phyloP scores from a whole-genome alignment of 2,113 vertebrate species.

The Varanus komodoensis region DNA sequence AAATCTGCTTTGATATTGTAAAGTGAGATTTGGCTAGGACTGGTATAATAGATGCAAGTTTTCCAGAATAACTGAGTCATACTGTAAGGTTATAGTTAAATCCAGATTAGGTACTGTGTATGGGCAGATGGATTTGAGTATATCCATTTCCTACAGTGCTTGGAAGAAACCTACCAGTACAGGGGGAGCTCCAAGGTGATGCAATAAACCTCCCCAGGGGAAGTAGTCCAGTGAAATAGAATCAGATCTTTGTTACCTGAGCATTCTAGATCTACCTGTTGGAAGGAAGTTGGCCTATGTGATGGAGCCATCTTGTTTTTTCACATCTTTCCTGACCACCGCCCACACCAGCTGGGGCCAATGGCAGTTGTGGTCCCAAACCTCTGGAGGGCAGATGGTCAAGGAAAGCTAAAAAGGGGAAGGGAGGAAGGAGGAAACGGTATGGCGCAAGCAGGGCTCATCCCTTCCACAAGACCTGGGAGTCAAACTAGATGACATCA shows the following conservation, averaged over 20 bases:
- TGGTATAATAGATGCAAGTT: constrained; percentile 8
- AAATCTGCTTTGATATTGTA: constrained; percentile 12
- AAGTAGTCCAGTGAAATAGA: not conserved
- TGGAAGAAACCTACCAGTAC: not conserved
- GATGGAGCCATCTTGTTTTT: no score
- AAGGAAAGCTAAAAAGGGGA: no score
- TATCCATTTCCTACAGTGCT: not conserved
- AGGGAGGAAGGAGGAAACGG: no score
- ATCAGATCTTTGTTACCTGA: not conserved
- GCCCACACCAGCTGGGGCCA: no score
- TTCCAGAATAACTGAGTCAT: constrained; percentile 8
- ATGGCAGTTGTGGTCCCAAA: no score
- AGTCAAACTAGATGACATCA: no score
- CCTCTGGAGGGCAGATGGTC: no score
- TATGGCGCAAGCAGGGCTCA: no score
- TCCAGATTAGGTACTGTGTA: not conserved
- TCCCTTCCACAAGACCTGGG: no score
- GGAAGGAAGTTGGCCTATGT: no score
- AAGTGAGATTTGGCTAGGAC: not conserved
- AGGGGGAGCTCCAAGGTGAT: not conserved
- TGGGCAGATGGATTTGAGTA: not conserved
- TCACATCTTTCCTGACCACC: no score
- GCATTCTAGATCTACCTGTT: not conserved
- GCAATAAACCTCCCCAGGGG: no score
- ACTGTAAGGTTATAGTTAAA: not conserved